These are phyloP conservation scores for Merodon equestris DNA, from an alignment of 2,888 invertebrate genomes.

Conservation along the genomic window DNA sequence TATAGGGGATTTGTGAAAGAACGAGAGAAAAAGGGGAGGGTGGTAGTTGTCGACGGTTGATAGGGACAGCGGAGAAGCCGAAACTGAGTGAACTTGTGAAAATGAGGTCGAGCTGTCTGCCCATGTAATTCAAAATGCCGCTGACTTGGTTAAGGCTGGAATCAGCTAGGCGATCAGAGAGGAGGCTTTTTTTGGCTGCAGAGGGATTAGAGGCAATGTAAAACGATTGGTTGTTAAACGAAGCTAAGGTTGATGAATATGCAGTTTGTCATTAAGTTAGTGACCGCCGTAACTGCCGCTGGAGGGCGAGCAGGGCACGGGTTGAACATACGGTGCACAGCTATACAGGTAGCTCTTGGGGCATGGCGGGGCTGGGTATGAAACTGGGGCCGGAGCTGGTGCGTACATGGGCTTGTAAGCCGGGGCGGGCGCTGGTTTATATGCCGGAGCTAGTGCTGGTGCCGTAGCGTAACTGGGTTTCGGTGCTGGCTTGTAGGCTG, in stretches of 20 bases:
- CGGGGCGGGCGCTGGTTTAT: slow-evolving; percentile 49
- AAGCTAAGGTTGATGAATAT: slow-evolving; percentile 48
- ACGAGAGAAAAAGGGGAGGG: no score
- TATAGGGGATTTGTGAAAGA: no score
- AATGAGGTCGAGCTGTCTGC: no score
- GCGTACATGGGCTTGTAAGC: slow-evolving; percentile 40
- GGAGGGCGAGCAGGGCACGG: slow-evolving; percentile 70
- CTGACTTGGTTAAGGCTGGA: no score
- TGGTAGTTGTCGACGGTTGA: no score
- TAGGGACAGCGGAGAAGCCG: no score
- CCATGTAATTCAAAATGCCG: no score
- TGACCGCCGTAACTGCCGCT: slow-evolving; percentile 60
- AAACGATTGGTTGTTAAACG: slow-evolving; percentile 52
- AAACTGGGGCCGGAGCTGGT: slow-evolving; percentile 52
- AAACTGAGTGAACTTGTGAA: no score
- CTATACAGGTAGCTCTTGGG: slow-evolving; percentile 72
- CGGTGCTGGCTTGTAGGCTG: slow-evolving; percentile 39
- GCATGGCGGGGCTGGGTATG: slow-evolving; percentile 70
- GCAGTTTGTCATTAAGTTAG: slow-evolving; percentile 49
- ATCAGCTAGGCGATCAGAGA: no score
- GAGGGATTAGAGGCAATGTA: no score
- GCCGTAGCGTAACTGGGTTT: slow-evolving; percentile 30
- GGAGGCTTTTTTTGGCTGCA: no score
- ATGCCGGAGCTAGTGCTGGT: slow-evolving; percentile 33
- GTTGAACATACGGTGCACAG: slow-evolving; percentile 71